Evolutionary conservation across 2,888 invertebrate genomes (phyloP).

Genomic region (Eubasilissa splendida): DNA sequence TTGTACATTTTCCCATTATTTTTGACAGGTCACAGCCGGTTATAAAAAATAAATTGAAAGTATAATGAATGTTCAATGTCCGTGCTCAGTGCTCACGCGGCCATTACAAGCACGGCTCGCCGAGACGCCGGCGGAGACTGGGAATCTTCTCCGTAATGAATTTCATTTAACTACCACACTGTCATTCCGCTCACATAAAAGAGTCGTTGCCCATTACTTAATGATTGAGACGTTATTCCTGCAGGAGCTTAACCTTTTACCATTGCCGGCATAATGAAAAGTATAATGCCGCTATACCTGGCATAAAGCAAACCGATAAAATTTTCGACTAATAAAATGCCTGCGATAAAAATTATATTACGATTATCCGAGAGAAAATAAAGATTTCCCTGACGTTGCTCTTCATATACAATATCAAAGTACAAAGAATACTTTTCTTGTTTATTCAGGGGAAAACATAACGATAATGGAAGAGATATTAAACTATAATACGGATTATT

Average conservation of each 20-base stretch:
- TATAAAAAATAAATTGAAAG: too few relatives aligned
- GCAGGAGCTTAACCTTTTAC: conserved; percentile 21
- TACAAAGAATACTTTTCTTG: background rate
- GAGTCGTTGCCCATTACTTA: conserved; percentile 48
- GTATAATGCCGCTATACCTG: conserved; percentile 16
- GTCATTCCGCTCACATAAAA: conserved; percentile 50
- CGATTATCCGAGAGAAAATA: conserved; percentile 18
- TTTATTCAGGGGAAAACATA: background rate
- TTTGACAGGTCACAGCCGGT: too few relatives aligned
- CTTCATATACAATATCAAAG: background rate
- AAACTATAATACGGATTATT: background rate
- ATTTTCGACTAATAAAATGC: conserved; percentile 23
- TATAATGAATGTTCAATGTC: too few relatives aligned
- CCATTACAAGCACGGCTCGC: background rate
- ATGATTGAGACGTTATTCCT: conserved; percentile 56
- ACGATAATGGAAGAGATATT: background rate
- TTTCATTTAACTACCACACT: conserved; percentile 52
- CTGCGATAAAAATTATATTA: conserved; percentile 30
- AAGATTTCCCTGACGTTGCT: background rate
- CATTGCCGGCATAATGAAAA: conserved; percentile 27
- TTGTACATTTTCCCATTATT: too few relatives aligned
- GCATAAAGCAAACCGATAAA: conserved; percentile 33
- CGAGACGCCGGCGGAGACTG: background rate
- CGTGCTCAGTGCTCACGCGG: too few relatives aligned
- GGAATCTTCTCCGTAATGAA: conserved; percentile 36